Base-by-base conservation (phyloP, 1,140 invertebrate species). In the Tribolium madens region DNA sequence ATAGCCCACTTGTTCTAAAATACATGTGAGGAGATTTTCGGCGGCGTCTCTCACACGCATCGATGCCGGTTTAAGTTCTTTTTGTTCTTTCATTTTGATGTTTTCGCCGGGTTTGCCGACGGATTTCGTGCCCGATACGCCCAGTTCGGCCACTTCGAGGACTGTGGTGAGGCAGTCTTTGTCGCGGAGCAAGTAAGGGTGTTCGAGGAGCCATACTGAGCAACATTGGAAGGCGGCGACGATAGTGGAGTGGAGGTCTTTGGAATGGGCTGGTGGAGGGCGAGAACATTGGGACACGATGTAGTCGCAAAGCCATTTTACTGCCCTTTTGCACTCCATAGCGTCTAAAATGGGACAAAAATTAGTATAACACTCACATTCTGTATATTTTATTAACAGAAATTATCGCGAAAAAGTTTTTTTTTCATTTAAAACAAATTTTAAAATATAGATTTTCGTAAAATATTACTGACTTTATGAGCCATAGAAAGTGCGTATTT, bases 241-340 rank as follows among this genome's bases (percentile, higher is more conserved):
- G 78, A 98, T 98, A 75, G 96, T 96, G 3, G 97, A 99, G 88
- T 99, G 98, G 71, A 99, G 90, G 89, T 99, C 98, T 86, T 97
- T 96, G 4, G 97, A 98, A 90, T 99, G 98, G 52, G 93, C 93
- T 52, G 93, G 96, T 18, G 98, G 97, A 13, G 98, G 98, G 68
- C 97, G 91, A 78, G 93, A 96, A 88, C 98, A 98, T 87, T 99
- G 98, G 85, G 94, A 94, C 18, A 95, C 92, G 81, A 99, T 98
- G 85, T 98, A 99, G 88, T 99, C 96, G 87, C 97, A 97, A 69
- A 99, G 91, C 97, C 97, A 97, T 85, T 98, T 97, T 2, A 99
- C 95, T n/a, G 96, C 95, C 83, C 96, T 88, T 88, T 95, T 95
- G 84, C 95, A 95, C 86, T 96, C 95, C 78, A 95, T 86, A 53